These are phyloP conservation scores for Endotricha flammealis DNA, from an alignment of 2,888 invertebrate species.

Conservation along the genomic window DNA sequence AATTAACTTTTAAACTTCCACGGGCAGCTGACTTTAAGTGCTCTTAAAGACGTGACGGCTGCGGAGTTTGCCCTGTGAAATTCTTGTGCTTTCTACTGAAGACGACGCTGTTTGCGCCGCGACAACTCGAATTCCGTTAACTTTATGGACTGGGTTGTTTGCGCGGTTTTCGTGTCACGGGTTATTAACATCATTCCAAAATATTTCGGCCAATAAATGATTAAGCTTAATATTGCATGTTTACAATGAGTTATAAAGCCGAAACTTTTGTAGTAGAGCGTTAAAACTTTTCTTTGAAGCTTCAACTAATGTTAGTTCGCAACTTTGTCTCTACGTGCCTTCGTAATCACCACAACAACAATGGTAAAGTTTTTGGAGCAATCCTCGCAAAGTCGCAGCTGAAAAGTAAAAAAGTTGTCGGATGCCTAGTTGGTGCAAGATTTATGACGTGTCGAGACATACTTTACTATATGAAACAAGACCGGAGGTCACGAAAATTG, in stretches of 20 bases:
- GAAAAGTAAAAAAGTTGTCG: conserved; percentile 20
- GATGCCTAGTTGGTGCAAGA: background rate
- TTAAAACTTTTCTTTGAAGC: conserved; percentile 28
- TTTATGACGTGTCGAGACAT: too few relatives aligned
- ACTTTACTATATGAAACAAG: too few relatives aligned
- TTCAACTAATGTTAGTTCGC: conserved; percentile 25
- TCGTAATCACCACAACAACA: conserved; percentile 22
- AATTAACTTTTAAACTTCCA: conserved; percentile 50
- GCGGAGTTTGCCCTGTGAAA: conserved; percentile 29
- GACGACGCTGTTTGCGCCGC: conserved; percentile 10
- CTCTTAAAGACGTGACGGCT: conserved; percentile 37
- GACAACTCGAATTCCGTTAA: too few relatives aligned
- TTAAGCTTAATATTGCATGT: conserved; percentile 36
- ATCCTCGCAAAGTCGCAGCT: conserved; percentile 12
- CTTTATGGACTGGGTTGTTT: too few relatives aligned
- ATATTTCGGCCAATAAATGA: conserved; percentile 23
- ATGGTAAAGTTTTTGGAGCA: conserved; percentile 12
- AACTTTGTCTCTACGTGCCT: conserved; percentile 16
- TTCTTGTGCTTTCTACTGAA: conserved; percentile 10
- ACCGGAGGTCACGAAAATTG: too few relatives aligned
- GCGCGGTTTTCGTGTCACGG: conserved; percentile 1
- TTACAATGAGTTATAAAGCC: conserved; percentile 17
- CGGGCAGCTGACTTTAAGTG: conserved; percentile 50
- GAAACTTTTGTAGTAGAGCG: conserved; percentile 33
- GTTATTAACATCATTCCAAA: background rate